Conservation (phyloP, 2,888 invertebrate genomes). For the Ennomos fuscantarius region DNA sequence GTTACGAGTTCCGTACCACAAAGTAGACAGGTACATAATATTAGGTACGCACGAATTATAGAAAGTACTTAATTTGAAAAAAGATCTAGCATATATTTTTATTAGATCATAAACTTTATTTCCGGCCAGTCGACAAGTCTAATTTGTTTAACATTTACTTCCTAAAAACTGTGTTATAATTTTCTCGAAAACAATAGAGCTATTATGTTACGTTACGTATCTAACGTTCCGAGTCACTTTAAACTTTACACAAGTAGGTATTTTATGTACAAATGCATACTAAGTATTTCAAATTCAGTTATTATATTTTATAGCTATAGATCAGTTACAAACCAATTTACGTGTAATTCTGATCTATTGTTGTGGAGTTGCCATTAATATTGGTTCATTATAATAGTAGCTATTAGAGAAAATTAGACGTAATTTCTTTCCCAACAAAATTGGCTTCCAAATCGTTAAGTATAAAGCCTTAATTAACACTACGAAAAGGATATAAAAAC, state of each 20-base stretch:
- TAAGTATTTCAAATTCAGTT: conserved; percentile 18
- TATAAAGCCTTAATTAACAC: neutral
- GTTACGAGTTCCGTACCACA: no score
- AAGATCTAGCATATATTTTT: no score
- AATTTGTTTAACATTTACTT: conserved; percentile 22
- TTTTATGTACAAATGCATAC: conserved; percentile 20
- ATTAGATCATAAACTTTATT: conserved; percentile 14
- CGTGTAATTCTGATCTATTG: conserved; percentile 40
- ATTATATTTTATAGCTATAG: conserved; percentile 9
- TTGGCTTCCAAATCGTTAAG: no score
- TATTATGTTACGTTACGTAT: conserved; percentile 29
- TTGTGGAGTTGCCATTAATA: conserved; percentile 43
- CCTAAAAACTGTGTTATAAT: conserved; percentile 21
- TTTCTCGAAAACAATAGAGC: conserved; percentile 33
- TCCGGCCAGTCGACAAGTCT: conserved; percentile 6
- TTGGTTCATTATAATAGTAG: conserved; percentile 42
- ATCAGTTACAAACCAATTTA: conserved; percentile 19
- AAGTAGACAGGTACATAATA: no score
- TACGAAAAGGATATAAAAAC: neutral
- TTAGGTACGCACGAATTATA: no score
- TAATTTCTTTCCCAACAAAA: no score
- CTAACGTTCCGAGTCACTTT: conserved; percentile 28
- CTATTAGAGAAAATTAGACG: conserved; percentile 34
- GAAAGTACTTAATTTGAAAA: no score
- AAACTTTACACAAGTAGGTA: conserved; percentile 34